Percentiles rank a stretch among this genome's conserved stretches.
Evolutionary conservation across 53 echinoderm and acorn worm genomes (phyloP).

Genomic region (Actinopyga echinites): DNA sequence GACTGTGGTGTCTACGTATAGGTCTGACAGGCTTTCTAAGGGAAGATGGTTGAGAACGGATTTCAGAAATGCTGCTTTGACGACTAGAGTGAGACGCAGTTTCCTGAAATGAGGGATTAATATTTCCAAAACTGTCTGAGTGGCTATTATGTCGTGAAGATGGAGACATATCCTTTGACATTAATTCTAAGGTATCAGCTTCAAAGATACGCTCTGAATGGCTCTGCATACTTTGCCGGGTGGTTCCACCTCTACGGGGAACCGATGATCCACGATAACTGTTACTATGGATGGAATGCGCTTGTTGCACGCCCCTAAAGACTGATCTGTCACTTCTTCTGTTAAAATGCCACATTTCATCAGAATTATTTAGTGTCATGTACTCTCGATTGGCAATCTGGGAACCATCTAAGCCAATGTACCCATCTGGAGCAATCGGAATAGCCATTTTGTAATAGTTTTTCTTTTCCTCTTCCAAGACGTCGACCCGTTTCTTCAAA

Average conservation of each 20-base stretch:
- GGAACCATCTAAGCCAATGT: constrained; percentile 94
- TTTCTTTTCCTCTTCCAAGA: constrained; percentile 76
- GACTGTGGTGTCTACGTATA: constrained; percentile 34
- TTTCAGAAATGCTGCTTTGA: neutral
- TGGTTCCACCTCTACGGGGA: neutral
- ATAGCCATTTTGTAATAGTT: constrained; percentile 52
- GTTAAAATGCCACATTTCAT: constrained; percentile 83
- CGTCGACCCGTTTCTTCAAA: constrained; percentile 68
- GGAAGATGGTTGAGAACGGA: constrained; percentile 5
- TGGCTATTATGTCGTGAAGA: neutral
- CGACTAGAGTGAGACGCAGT: neutral
- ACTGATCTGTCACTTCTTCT: constrained; percentile 73
- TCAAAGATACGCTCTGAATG: constrained; percentile 14
- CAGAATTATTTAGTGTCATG: constrained; percentile 91
- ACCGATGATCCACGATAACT: neutral
- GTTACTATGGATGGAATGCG: constrained; percentile 20
- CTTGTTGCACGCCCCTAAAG: constrained; percentile 50
- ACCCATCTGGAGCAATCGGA: constrained; percentile 85
- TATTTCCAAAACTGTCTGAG: neutral
- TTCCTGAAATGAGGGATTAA: constrained; percentile 15
- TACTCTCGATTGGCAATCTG: constrained; percentile 90
- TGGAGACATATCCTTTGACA: neutral
- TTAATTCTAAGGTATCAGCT: neutral
- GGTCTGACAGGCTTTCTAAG: constrained; percentile 1
- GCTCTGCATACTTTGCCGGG: constrained; percentile 12